Evolutionary conservation across 2,888 invertebrate species (phyloP), one percentile per base, ranked within the genome.

Genomic region (Boloria euphrosyne): DNA sequence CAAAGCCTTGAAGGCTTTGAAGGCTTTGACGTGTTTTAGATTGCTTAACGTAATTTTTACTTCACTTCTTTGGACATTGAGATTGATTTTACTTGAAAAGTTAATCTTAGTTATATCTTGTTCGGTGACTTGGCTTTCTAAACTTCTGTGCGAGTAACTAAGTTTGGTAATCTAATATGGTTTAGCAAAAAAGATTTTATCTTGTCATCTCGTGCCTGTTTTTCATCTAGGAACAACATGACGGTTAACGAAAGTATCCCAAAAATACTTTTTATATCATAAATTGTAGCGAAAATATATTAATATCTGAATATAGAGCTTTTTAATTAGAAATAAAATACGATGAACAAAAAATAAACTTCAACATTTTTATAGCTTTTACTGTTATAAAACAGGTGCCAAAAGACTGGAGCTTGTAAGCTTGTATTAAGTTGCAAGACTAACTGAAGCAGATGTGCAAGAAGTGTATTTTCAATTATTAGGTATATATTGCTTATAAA

Each of bases 21-120:
- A 62, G 58, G 46, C 68, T 68, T 68, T 66, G 68, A 68, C 62
- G 66, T 53, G 58, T 54, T 65, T 49, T 50, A 65, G 61, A 68
- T 57, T 68, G 59, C 53, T 62, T 68, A 62, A 68, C 31, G 50
- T 62, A 54, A 66, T 68, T 66, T 68, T 68, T 68, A 22, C 66
- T 62, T 65, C 58, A 31, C 17, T 58, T 65, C 65, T 65, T 58
- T 64, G 22, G 55, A 55, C 49, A 58, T 22, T 46, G 44, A 58
- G 53, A 62, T 65, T 62, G 65, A 62, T 59, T 61, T 68, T 62
- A 27, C 53, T 58, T 58, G 52, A 47, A 62, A 68, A 62, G 62
- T 65, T 68, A 58, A 68, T 62, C 53, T 51, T 58, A 65, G 61
- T 62, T 65, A 64, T 47, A 50, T 64, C 51, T 63, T 67, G 63